A percentile compares a stretch with the other conserved stretches of the same genome.
phyloP scores from a whole-genome alignment of 2,113 vertebrate species.

The Serinus canaria region DNA sequence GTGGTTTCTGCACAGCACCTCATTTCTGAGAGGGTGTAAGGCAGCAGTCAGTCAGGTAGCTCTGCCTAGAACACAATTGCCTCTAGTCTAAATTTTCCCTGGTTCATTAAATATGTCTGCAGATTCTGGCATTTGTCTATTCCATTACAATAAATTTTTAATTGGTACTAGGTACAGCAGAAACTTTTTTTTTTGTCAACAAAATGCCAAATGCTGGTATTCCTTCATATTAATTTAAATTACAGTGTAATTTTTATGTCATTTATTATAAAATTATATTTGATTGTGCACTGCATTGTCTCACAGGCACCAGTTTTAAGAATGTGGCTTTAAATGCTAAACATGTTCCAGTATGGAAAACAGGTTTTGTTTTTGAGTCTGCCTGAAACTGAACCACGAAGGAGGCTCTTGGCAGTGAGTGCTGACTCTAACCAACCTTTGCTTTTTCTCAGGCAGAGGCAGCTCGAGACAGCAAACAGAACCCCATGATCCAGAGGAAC shows the following conservation, averaged over 20 bases:
- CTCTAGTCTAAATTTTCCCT: not conserved
- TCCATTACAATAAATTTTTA: not conserved
- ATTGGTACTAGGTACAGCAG: not conserved
- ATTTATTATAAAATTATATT: not conserved
- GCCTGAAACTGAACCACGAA: not conserved
- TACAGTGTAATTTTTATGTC: not conserved
- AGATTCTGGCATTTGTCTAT: not conserved
- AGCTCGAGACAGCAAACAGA: conserved; percentile 92
- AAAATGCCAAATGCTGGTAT: not conserved
- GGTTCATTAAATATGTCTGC: not conserved
- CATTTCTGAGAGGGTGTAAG: not conserved
- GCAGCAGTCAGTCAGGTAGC: not conserved
- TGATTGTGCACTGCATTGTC: not conserved
- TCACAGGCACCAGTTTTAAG: not conserved
- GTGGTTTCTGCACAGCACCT: not conserved
- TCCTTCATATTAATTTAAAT: not conserved
- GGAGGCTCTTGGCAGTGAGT: not conserved
- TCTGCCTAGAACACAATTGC: not conserved
- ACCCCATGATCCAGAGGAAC: conserved; percentile 96
- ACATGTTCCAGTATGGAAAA: not conserved
- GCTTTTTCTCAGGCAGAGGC: conserved; percentile 79
- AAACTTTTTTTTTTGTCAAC: not conserved
- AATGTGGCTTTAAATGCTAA: not conserved
- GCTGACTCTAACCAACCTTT: not conserved
- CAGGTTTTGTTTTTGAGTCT: not conserved